Evolutionary conservation across 2,113 vertebrate genomes (phyloP), one percentile per base, ranked within the genome.

Genomic region (Apteryx mantelli): DNA sequence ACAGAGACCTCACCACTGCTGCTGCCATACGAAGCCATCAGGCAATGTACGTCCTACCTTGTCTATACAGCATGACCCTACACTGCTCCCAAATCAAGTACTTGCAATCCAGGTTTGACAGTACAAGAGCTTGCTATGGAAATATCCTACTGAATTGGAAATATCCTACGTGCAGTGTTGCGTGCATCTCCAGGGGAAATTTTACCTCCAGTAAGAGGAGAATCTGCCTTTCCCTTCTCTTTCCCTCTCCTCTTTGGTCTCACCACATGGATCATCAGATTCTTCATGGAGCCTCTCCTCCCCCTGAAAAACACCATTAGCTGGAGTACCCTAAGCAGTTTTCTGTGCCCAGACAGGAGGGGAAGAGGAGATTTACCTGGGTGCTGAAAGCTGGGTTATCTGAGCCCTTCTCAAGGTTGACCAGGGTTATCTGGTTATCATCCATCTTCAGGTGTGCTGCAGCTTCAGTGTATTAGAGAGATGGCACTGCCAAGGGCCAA

Each of bases 361-460:
- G 40, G 46, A 64, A 32, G 36, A 11, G 13, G 7, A 3, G 16
- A 60, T 48, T 95, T 86, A 96, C 97, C 68, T n/a, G 0, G 0
- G 28, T 50, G n/a, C 46, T 91, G 70, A 97, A 96, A n/a, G 65
- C 81, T 61, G 78, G 73, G 65, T 97, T 98, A 44, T 86, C 73
- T 64, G 3, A 5, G 3, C 97, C 96, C 3, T 63, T 89, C 30
- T 80, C 26, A 8, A 95, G 28, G 40, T 6, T 82, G 56, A 46
- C 69, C 48, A 97, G 50, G 30, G 69, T 80, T 89, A 97, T 94
- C 76, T 64, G 77, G 24, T 86, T 88, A 70, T 50, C 73, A 68
- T 92, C 93, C 97, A 98, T 97, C 36, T 95, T 70, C 55, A 81
- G 65, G 46, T 44, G 34, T 24, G 38, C 25, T 5, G 5, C 53